Percentiles rank a stretch among this genome's conserved stretches.
phyloP scores from a whole-genome alignment of 2,888 invertebrate genomes.

The Elaeidobius kamerunicus region DNA sequence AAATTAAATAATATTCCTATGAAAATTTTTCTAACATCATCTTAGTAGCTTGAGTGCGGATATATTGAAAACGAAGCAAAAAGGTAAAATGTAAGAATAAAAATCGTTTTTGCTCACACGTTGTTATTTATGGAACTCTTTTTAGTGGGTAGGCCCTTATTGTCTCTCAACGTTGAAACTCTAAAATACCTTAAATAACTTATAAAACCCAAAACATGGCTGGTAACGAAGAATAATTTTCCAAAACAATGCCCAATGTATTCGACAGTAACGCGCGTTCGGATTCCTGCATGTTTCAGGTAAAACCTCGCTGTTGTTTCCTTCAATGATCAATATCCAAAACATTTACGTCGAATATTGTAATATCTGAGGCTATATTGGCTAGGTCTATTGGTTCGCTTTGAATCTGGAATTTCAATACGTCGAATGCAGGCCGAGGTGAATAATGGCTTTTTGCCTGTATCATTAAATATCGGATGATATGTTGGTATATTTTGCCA shows the following conservation, averaged over 20 bases:
- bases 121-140: too few species aligned
- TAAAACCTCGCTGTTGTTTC: constrained; percentile 12
- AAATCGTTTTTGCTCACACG: too few species aligned
- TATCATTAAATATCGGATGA: constrained; percentile 14
- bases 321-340: constrained; percentile 6
- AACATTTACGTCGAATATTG: constrained; percentile 15
- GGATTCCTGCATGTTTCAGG: constrained; percentile 12
- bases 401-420: constrained; percentile 5
- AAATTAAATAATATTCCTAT: too few species aligned
- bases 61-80: too few species aligned
- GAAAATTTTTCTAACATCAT: too few species aligned
- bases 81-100: too few species aligned
- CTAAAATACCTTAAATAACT: too few species aligned
- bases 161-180: too few species aligned
- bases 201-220: not conserved
- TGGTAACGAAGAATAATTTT: too few species aligned
- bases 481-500: too few species aligned
- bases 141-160: too few species aligned
- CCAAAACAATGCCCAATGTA: not conserved
- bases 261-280: not conserved
- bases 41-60: too few species aligned
- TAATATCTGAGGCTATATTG: constrained; percentile 6
- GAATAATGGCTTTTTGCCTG: constrained; percentile 7
- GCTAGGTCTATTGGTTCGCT: constrained; percentile 3
- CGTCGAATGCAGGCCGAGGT: constrained; percentile 7